Base-by-base conservation (phyloP, 2,113 vertebrate genomes). In the Mus pahari region DNA sequence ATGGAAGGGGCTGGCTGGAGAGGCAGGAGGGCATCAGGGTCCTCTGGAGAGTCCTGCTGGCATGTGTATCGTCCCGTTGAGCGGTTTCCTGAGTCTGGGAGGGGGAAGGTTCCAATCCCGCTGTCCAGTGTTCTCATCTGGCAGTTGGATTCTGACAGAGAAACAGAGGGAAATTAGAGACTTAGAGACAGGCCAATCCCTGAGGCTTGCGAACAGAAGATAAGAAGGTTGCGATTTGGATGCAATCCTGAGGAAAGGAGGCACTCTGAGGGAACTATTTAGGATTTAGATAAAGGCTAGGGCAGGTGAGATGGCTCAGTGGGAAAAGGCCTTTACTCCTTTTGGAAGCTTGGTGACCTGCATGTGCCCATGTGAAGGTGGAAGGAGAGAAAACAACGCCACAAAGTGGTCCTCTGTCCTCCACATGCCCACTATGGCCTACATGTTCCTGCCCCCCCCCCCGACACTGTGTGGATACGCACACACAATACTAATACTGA, bases 61-160 rank as follows among this genome's bases (percentile, higher is more conserved):
- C 99, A 98, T 31, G 97, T 0, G 78, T 99, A 98, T 33, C 99
- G 97, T 82, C 98, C 98, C 0, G 97, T 74, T 16, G 98, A 98
- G 24, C 99, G 98, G 89, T 95, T 98, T 94, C 99, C 99, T 0
- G 99, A 99, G 96, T 99, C 99, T 0, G 99, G 99, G 88, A 99
- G 99, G 4, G 99, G 99, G 96, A 99, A 99, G 92, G 99, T 99
- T 94, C 99, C 99, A 12, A 99, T 99, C n/a, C 99, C 99, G 0
- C 99, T 99, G 99, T 99, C 99, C 98, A 99, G 92, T 0, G 99
- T 99, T 97, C 99, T 98, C 99, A 99, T 99, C 98, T 99, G 99
- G 98, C 99, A 99, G 98, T 98, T 97, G 77, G 99, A 99, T 98
- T 99, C 99, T 99, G 97, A 60, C 82, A 98, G 31, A 98, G 98